Conservation (phyloP, 2,113 vertebrate species). For the Sigmodon hispidus region DNA sequence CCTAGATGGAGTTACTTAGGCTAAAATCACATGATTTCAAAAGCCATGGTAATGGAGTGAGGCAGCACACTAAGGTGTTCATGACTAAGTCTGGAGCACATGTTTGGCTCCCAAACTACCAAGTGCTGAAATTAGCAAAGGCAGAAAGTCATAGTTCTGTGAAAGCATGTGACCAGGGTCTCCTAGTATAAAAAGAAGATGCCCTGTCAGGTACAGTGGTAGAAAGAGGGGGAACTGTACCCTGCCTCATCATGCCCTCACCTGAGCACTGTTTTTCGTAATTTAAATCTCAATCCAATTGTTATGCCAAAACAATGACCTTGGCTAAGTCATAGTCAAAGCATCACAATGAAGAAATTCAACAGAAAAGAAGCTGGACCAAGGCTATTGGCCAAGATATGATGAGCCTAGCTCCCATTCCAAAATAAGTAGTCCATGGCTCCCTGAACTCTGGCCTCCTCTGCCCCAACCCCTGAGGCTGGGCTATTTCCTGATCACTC, state of each 20-base stretch:
- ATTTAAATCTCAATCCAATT: conserved; percentile 35
- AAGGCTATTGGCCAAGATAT: background rate
- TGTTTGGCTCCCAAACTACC: conserved; percentile 30
- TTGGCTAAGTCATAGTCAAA: background rate
- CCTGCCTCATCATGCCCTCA: background rate
- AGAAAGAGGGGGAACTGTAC: background rate
- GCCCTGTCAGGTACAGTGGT: background rate
- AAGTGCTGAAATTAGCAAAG: background rate
- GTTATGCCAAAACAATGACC: background rate
- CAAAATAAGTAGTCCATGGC: background rate
- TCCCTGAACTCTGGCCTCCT: background rate
- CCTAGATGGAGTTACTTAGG: background rate
- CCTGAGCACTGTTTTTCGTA: background rate
- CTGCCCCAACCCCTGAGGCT: background rate
- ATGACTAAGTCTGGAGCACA: conserved; percentile 19
- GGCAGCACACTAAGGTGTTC: conserved; percentile 12
- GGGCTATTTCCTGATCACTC: background rate
- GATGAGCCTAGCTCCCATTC: background rate
- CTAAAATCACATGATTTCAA: conserved; percentile 57
- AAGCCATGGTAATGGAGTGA: conserved; percentile 22
- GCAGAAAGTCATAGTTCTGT: background rate
- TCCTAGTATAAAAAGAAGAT: background rate
- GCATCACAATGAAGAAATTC: background rate
- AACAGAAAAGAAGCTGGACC: conserved; percentile 14
- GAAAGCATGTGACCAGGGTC: background rate